phyloP scores from a whole-genome alignment of 2,888 invertebrate species.

The Palloptera scutellata region DNA sequence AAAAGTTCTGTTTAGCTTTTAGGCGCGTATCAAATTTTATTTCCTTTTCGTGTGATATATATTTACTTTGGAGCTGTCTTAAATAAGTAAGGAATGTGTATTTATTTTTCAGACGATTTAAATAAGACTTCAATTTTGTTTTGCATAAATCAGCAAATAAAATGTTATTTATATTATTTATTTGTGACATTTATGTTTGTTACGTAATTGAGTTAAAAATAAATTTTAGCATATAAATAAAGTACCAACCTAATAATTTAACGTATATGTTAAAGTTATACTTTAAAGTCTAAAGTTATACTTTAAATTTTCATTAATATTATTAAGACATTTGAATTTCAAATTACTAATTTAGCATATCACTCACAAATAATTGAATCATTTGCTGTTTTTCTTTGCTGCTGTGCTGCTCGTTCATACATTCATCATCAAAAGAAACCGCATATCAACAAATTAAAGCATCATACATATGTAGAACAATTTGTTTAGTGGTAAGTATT shows the following conservation, averaged over 20 bases:
- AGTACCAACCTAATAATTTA: too few species aligned
- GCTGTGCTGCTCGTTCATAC: too few species aligned
- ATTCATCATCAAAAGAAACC: slow-evolving; percentile 1
- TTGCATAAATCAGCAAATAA: slow-evolving; percentile 21
- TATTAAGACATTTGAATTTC: too few species aligned
- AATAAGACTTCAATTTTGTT: neutral
- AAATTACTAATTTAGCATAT: too few species aligned
- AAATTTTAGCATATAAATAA: too few species aligned
- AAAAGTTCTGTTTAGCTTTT: neutral
- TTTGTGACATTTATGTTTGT: too few species aligned
- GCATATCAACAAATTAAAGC: slow-evolving; percentile 37
- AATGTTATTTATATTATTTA: slow-evolving; percentile 3
- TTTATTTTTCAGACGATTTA: neutral
- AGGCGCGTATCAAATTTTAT: neutral
- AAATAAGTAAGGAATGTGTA: neutral
- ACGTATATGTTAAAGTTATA: too few species aligned
- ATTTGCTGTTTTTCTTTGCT: too few species aligned
- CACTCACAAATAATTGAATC: too few species aligned
- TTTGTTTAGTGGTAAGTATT: slow-evolving; percentile 21
- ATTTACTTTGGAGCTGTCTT: neutral
- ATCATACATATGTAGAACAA: slow-evolving; percentile 32
- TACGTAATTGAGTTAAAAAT: too few species aligned
- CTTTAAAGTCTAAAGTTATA: too few species aligned
- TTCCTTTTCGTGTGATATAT: neutral
- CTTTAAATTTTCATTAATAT: too few species aligned